These are phyloP conservation scores for Eurypyga helias DNA, from an alignment of 2,113 vertebrate species.

Conservation along the genomic window DNA sequence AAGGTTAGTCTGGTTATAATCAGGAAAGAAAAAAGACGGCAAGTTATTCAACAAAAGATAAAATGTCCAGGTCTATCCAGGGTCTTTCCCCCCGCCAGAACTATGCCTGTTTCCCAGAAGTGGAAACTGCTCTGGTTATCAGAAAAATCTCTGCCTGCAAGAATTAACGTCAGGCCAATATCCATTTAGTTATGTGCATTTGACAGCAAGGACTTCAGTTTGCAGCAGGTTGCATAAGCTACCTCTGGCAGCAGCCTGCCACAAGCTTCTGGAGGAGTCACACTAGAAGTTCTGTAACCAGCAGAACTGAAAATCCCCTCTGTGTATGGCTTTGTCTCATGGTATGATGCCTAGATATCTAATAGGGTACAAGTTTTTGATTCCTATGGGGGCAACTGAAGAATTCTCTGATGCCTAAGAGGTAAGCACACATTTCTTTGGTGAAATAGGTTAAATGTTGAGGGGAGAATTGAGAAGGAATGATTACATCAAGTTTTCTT, in stretches of 20 bases:
- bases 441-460: not conserved
- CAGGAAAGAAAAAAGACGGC: not conserved
- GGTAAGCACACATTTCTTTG: not conserved
- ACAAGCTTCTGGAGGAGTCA: not conserved
- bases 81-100: too few relatives aligned
- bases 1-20: slow-evolving; percentile 51
- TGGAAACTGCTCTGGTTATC: not conserved
- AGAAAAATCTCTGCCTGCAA: not conserved
- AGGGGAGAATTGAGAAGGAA: not conserved
- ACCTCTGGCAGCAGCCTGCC: not conserved
- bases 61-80: not conserved
- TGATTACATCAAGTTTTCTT: not conserved
- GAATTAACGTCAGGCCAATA: not conserved
- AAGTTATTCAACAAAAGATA: slow-evolving; percentile 2
- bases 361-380: not conserved
- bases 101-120: not conserved
- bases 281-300: not conserved
- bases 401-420: not conserved
- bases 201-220: not conserved
- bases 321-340: fast-evolving
- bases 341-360: not conserved
- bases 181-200: not conserved
- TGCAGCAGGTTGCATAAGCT: not conserved
- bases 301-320: not conserved
- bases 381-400: not conserved